Percentiles rank a stretch among this genome's conserved stretches.
Conservation (phyloP, 1,140 invertebrate genomes). For the Drosophila takahashii region DNA sequence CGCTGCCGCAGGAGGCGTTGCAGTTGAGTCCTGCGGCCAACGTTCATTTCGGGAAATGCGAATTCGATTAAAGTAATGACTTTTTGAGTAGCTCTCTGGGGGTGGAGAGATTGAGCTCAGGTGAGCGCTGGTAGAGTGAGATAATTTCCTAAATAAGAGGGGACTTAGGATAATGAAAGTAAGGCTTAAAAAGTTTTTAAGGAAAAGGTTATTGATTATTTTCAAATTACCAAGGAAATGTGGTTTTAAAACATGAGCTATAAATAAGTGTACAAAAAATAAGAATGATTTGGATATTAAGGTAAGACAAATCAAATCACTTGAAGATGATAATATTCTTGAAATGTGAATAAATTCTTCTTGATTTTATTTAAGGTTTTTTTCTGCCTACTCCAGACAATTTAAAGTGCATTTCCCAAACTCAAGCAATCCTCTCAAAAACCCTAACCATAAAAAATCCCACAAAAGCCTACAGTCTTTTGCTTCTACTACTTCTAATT, state of each 20-base stretch:
- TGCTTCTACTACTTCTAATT: slow-evolving; percentile 25
- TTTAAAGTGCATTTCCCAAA: neutral
- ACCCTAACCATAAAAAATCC: neutral
- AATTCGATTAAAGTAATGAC: slow-evolving; percentile 82
- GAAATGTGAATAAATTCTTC: too few relatives aligned
- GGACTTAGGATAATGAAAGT: neutral
- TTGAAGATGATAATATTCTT: too few relatives aligned
- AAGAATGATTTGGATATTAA: neutral
- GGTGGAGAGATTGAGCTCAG: neutral
- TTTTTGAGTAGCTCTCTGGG: slow-evolving; percentile 52
- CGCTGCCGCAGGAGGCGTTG: slow-evolving; percentile 55
- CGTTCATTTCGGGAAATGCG: slow-evolving; percentile 72
- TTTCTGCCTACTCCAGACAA: neutral
- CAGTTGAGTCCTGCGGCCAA: slow-evolving; percentile 43
- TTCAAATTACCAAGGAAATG: slow-evolving; percentile 13
- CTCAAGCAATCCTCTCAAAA: neutral
- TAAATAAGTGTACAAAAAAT: neutral
- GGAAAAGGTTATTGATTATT: slow-evolving; percentile 17
- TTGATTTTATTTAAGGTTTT: too few relatives aligned
- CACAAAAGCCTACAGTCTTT: slow-evolving; percentile 20
- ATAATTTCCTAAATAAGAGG: neutral
- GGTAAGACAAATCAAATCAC: too few relatives aligned
- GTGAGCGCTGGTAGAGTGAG: neutral
- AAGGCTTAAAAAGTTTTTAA: slow-evolving; percentile 21
- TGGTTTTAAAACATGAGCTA: neutral